Evolutionary conservation across 2,888 invertebrate species (phyloP).

Genomic region (Apodemia duryi): DNA sequence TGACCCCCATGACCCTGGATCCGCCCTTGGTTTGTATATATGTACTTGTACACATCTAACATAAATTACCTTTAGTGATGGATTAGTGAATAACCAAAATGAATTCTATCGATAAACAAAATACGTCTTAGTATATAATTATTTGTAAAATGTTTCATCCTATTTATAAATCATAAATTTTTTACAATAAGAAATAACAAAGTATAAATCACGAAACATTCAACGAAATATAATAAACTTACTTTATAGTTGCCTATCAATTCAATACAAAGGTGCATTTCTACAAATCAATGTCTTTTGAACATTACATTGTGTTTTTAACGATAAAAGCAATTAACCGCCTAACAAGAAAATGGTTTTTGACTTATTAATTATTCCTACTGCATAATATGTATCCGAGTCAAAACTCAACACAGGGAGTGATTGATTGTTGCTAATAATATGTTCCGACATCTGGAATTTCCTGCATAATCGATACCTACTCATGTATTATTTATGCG

Average conservation of each 20-base stretch:
- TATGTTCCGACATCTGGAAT: constrained; percentile 6
- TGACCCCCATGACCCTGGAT: too few species aligned
- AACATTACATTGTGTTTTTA: neutral
- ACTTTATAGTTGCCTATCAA: neutral
- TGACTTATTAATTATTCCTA: neutral
- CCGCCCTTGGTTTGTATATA: too few species aligned
- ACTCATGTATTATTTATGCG: neutral
- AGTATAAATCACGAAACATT: too few species aligned
- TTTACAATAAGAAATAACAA: too few species aligned
- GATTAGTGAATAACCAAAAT: too few species aligned
- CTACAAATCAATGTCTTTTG: neutral
- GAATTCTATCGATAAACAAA: too few species aligned
- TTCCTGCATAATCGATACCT: constrained; percentile 6
- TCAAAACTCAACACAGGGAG: neutral
- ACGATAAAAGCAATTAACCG: neutral
- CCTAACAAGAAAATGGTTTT: neutral
- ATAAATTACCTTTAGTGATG: too few species aligned
- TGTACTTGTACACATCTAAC: too few species aligned
- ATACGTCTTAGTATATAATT: too few species aligned
- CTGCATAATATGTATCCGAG: neutral
- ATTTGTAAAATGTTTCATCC: too few species aligned
- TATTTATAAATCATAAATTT: too few species aligned
- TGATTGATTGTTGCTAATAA: constrained; percentile 8
- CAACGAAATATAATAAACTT: neutral
- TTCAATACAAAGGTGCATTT: neutral